Evolutionary conservation across 53 echinoderm and acorn worm genomes (phyloP), one percentile per base, ranked within the genome.

Genomic region (Astropecten irregularis): DNA sequence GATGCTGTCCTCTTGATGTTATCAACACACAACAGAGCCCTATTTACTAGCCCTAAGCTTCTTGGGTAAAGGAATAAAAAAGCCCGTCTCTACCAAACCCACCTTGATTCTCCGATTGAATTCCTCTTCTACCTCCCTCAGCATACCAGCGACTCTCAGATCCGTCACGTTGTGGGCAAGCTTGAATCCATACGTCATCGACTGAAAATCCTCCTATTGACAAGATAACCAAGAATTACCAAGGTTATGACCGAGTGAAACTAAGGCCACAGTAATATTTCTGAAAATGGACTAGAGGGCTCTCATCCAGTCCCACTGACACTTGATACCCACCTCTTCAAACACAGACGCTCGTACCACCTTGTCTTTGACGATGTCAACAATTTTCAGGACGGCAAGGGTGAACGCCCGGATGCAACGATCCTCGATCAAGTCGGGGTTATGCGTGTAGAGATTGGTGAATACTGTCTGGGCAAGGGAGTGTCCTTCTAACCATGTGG

Each of bases 251-350:
- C n/a, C n/a, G n/a, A n/a, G n/a, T n/a, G n/a, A n/a, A n/a, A n/a
- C n/a, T n/a, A n/a, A n/a, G n/a, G n/a, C n/a, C n/a, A n/a, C n/a
- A n/a, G n/a, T n/a, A n/a, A n/a, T n/a, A n/a, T n/a, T n/a, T n/a
- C n/a, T n/a, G n/a, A n/a, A n/a, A n/a, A n/a, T n/a, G n/a, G n/a
- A n/a, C n/a, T n/a, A n/a, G n/a, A n/a, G n/a, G n/a, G n/a, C n/a
- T n/a, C n/a, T n/a, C n/a, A n/a, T n/a, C n/a, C n/a, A n/a, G n/a
- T n/a, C n/a, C n/a, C n/a, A n/a, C n/a, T n/a, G n/a, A n/a, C n/a
- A n/a, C n/a, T n/a, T n/a, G n/a, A n/a, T n/a, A n/a, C 74, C 69
- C 73, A 91, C 97, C 97, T 96, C 97, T 92, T 96, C 97, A 92
- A 92, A 96, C 10, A 96, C 97, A 44, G 77, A 81, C 7, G 93